These are phyloP conservation scores for Cochlearius cochlearius DNA, from an alignment of 2,113 vertebrate species.

Conservation along the genomic window DNA sequence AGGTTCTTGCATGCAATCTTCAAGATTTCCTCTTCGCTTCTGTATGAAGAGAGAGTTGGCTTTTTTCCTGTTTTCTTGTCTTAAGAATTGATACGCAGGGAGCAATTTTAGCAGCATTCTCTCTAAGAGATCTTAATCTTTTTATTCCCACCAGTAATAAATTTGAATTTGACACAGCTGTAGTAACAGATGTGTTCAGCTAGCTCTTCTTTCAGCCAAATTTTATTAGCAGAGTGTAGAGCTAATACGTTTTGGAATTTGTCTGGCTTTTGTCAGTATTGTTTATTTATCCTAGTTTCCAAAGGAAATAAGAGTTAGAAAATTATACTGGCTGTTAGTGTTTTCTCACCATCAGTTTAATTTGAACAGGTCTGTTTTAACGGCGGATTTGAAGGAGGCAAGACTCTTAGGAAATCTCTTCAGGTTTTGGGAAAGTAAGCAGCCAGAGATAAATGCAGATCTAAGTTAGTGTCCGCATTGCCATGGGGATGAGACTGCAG, in stretches of 20 bases:
- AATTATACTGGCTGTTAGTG: background rate
- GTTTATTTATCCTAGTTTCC: background rate
- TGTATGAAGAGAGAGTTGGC: background rate
- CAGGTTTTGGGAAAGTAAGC: background rate
- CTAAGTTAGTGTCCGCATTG: background rate
- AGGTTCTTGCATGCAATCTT: background rate
- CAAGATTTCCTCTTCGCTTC: background rate
- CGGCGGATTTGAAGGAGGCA: background rate
- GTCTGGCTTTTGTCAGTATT: background rate
- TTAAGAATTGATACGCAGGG: background rate
- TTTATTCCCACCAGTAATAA: background rate
- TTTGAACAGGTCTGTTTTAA: background rate
- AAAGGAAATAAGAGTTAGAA: background rate
- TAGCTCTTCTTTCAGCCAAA: background rate
- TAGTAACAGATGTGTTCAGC: background rate
- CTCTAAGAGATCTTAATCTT: background rate
- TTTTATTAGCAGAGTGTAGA: background rate
- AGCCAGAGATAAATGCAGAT: background rate
- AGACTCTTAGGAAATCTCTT: background rate
- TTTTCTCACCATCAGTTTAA: background rate
- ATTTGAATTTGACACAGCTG: background rate
- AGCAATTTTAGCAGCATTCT: background rate
- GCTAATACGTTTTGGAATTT: background rate
- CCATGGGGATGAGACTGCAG: background rate
- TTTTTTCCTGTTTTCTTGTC: background rate